Conservation (phyloP, 35 echinoderm and acorn worm genomes). For the Acanthaster planci region DNA sequence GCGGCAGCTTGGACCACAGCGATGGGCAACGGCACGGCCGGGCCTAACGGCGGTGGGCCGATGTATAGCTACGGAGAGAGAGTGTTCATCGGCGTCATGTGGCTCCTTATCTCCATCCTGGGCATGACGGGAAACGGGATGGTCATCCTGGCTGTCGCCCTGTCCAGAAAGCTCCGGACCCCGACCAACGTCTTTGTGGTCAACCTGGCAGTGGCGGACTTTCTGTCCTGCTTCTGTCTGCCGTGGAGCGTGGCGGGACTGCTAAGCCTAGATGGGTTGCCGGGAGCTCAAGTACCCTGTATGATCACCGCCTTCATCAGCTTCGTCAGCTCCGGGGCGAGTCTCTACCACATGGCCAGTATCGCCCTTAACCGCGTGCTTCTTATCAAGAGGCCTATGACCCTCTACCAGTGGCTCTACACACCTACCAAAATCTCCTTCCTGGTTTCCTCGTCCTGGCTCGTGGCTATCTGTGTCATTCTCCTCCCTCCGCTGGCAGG, state of each 20-base stretch:
- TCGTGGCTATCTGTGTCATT: slow-evolving; percentile 55
- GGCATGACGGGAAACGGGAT: slow-evolving; percentile 66
- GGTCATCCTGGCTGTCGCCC: slow-evolving; percentile 59
- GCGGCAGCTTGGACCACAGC: not conserved
- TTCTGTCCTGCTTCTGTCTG: slow-evolving; percentile 55
- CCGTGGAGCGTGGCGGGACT: slow-evolving; percentile 69
- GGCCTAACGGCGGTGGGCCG: not conserved
- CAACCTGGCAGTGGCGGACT: slow-evolving; percentile 71
- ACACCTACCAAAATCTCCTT: slow-evolving; percentile 29
- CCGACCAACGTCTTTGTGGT: slow-evolving; percentile 81
- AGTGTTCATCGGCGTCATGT: slow-evolving; percentile 46
- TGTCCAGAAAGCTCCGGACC: slow-evolving; percentile 61
- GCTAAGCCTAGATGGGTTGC: slow-evolving; percentile 44
- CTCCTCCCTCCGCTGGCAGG: slow-evolving; percentile 71
- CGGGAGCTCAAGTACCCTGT: slow-evolving; percentile 60
- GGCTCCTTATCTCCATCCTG: slow-evolving; percentile 37
- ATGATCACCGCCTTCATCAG: slow-evolving; percentile 36
- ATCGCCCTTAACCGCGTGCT: slow-evolving; percentile 74
- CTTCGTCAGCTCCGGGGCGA: slow-evolving; percentile 67
- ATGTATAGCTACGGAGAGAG: slow-evolving; percentile 19
- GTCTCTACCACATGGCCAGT: slow-evolving; percentile 72
- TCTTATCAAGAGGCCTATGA: slow-evolving; percentile 54
- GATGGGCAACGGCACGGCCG: not conserved
- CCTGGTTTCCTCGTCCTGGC: slow-evolving; percentile 60
- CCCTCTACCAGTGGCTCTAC: slow-evolving; percentile 46